Conservation (phyloP, 2,113 vertebrate species). For the Python bivittatus region DNA sequence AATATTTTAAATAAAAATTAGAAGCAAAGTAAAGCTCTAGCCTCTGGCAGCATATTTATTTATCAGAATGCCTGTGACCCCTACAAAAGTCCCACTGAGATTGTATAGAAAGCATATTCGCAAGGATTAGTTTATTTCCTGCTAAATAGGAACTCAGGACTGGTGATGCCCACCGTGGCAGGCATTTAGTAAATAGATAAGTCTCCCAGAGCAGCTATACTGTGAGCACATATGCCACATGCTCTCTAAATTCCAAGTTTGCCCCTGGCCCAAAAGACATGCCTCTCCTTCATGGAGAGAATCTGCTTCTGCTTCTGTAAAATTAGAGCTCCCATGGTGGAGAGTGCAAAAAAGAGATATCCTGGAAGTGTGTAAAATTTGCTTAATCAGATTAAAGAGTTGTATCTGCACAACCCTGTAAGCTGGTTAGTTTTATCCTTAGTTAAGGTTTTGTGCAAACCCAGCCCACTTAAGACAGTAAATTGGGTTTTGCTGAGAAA, state of each 20-base stretch:
- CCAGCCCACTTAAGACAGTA: background rate
- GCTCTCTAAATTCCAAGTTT: background rate
- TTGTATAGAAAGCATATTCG: background rate
- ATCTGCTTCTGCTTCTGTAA: background rate
- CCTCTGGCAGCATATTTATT: background rate
- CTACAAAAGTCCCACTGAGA: background rate
- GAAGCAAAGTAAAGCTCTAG: background rate
- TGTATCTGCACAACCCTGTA: background rate
- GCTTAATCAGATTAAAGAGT: background rate
- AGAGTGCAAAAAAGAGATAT: background rate
- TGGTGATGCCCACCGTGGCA: background rate
- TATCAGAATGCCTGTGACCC: background rate
- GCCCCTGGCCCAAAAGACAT: background rate
- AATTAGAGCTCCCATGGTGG: background rate
- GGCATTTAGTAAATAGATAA: background rate
- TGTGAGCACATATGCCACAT: background rate
- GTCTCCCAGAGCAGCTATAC: background rate
- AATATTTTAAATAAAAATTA: background rate
- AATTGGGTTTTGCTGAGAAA: background rate
- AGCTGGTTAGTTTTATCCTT: background rate
- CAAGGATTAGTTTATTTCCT: background rate
- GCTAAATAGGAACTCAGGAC: background rate
- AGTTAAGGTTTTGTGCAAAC: background rate
- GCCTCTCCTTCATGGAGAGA: background rate
- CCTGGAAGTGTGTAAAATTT: background rate